A percentile compares a stretch with the other conserved stretches of the same genome.
These are phyloP conservation scores for Apis laboriosa DNA, from an alignment of 1,140 invertebrate genomes.

Conservation along the genomic window DNA sequence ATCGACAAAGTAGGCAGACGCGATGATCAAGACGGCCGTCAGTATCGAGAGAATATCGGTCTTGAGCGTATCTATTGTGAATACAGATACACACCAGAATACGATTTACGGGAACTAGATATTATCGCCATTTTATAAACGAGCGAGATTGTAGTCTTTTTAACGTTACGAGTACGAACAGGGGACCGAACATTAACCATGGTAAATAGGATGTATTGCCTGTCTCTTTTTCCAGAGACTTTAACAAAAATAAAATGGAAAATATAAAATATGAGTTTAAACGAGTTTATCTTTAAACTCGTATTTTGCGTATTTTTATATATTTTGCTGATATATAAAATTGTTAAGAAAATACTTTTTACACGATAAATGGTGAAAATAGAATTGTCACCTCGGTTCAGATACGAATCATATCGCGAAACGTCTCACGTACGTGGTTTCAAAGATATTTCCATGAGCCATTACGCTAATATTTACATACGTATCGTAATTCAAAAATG, in stretches of 20 bases:
- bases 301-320: not conserved
- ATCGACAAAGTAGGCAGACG: no score
- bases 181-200: no score
- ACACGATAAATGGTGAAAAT: conserved; percentile 36
- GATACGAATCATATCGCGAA: not conserved
- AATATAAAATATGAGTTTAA: not conserved
- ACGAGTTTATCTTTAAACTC: not conserved
- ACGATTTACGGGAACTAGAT: no score
- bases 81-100: no score
- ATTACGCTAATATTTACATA: not conserved
- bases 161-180: no score
- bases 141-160: no score
- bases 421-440: conserved; percentile 32
- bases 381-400: conserved; percentile 43
- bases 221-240: no score
- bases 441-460: not conserved
- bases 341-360: not conserved
- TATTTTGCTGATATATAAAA: not conserved
- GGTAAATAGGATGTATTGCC: no score
- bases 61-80: no score
- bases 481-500: not conserved
- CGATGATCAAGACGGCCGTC: no score
- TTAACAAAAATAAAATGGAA: not conserved
- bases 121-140: no score
- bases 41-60: no score